Conservation (phyloP, 2,888 invertebrate genomes). For the Argyra leucocephala region DNA sequence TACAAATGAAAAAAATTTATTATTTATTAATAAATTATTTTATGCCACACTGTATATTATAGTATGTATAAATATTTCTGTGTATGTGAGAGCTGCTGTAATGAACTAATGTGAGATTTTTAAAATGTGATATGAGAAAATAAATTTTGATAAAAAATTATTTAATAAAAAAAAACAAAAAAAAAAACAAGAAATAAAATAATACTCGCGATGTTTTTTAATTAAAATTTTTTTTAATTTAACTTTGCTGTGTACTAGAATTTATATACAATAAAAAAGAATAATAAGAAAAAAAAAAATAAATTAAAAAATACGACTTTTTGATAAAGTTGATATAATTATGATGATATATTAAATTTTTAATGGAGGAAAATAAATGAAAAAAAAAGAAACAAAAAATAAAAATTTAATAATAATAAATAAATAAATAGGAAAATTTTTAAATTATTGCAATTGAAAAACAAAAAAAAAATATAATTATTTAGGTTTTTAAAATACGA, state of each 20-base stretch:
- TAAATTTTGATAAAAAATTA: constrained; percentile 1
- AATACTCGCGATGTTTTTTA: neutral
- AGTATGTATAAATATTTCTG: neutral
- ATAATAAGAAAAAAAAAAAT: neutral
- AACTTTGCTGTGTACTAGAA: neutral
- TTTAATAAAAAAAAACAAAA: neutral
- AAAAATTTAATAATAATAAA: too few relatives aligned
- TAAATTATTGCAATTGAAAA: neutral
- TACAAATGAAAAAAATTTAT: too few relatives aligned
- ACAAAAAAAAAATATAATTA: too few relatives aligned
- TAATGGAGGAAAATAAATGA: neutral
- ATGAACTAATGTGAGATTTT: constrained; percentile 1
- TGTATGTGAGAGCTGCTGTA: neutral
- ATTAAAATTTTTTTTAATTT: constrained; percentile 1
- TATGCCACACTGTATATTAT: too few relatives aligned
- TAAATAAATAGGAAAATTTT: neutral
- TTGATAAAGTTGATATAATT: constrained; percentile 3
- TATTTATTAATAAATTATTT: too few relatives aligned
- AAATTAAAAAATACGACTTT: neutral
- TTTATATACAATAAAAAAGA: neutral
- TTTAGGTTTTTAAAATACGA: too few relatives aligned
- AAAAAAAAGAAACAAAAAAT: too few relatives aligned
- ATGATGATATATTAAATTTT: constrained; percentile 6
- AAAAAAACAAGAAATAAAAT: neutral
- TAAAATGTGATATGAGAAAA: neutral